These are phyloP conservation scores for Merodon equestris DNA, from an alignment of 2,888 invertebrate species.

Conservation along the genomic window DNA sequence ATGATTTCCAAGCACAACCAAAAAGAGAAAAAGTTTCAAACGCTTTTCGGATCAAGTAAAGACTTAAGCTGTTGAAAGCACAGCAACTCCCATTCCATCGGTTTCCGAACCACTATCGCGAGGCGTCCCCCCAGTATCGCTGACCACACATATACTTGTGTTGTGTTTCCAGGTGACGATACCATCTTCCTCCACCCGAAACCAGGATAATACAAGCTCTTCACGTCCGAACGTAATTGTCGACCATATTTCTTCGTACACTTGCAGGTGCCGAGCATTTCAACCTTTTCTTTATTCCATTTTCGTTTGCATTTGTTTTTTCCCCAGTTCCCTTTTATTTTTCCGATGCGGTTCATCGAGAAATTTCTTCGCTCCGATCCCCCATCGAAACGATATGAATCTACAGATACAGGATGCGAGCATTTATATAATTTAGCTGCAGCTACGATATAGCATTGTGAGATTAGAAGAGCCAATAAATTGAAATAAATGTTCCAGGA, in stretches of 20 bases:
- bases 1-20: slow-evolving; percentile 41
- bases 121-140: slow-evolving; percentile 57
- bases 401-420: slow-evolving; percentile 14
- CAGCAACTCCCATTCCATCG: slow-evolving; percentile 13
- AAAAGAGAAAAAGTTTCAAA: too few relatives aligned
- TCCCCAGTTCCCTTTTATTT: too few relatives aligned
- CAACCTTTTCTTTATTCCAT: slow-evolving; percentile 3
- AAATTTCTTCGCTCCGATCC: slow-evolving; percentile 40
- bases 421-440: slow-evolving; percentile 42
- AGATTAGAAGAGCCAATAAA: slow-evolving; percentile 68
- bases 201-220: slow-evolving; percentile 34
- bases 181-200: slow-evolving; percentile 16
- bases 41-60: slow-evolving; percentile 66
- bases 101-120: background rate
- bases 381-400: slow-evolving; percentile 40
- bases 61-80: slow-evolving; percentile 64
- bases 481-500: slow-evolving; percentile 68
- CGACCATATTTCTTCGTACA: slow-evolving; percentile 67
- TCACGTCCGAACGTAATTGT: slow-evolving; percentile 55
- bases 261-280: slow-evolving; percentile 66
- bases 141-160: slow-evolving; percentile 50
- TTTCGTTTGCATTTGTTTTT: slow-evolving; percentile 21
- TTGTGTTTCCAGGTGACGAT: slow-evolving; percentile 2
- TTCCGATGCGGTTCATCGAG: too few relatives aligned
- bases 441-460: slow-evolving; percentile 41